Percentiles rank a stretch among this genome's conserved stretches.
Conservation (phyloP, 2,797 vertebrate species). For the Mormyrops boulengeri region DNA sequence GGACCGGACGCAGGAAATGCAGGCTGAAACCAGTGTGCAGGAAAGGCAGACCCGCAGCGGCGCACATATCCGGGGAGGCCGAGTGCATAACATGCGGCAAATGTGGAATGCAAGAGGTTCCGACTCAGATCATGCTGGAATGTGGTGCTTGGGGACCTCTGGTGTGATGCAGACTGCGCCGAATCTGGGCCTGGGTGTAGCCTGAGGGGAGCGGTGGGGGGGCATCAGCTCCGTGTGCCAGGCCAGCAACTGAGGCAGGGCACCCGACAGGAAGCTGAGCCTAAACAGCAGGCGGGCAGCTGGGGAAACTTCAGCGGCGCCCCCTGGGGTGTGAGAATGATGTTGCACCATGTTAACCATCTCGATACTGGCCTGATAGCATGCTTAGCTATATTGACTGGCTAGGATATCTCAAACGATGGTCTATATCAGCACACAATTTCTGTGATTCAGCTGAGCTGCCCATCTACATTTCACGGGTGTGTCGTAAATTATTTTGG, state of each 20-base stretch:
- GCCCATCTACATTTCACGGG: neutral
- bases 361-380: neutral
- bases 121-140: neutral
- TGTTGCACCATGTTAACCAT: conserved; percentile 6
- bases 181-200: neutral
- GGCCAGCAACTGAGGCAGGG: neutral
- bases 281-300: conserved; percentile 10
- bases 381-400: neutral
- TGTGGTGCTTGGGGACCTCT: neutral
- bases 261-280: conserved; percentile 12
- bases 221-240: neutral
- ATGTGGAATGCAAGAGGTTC: neutral
- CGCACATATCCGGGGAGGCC: neutral
- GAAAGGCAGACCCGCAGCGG: neutral
- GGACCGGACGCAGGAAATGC: neutral
- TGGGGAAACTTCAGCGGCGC: neutral
- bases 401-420: neutral
- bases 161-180: neutral
- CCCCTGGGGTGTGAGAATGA: neutral
- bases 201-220: neutral
- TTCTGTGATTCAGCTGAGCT: neutral
- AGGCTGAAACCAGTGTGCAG: neutral
- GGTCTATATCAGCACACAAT: neutral
- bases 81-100: neutral
- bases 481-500: neutral